phyloP scores from a whole-genome alignment of 2,797 vertebrate genomes.

The Cynodonichthys magdalenae region DNA sequence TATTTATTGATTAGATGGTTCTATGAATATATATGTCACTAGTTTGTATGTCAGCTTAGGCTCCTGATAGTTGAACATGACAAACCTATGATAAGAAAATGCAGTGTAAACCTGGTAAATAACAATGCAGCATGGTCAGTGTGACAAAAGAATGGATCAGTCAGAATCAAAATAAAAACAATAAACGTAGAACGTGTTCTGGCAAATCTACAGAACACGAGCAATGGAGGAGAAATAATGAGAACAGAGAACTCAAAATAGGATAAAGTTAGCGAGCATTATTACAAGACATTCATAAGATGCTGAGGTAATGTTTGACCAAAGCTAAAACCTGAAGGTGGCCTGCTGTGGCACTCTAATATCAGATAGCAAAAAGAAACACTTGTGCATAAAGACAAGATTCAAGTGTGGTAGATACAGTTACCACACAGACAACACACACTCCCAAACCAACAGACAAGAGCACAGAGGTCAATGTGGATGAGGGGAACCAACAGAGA shows the following conservation, averaged over 20 bases:
- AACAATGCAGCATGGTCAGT: background rate
- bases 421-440: conserved; percentile 23
- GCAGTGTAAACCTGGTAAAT: background rate
- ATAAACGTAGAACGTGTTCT: background rate
- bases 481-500: conserved; percentile 35
- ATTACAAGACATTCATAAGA: background rate
- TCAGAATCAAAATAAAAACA: background rate
- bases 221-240: background rate
- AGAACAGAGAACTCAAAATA: background rate
- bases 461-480: conserved; percentile 45
- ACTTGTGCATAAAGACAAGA: conserved; percentile 1
- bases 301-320: background rate
- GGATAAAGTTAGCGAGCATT: background rate
- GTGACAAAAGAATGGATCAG: background rate
- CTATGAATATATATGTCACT: too few species aligned
- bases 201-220: background rate
- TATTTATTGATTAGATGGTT: too few species aligned
- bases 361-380: background rate
- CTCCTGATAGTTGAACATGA: too few species aligned
- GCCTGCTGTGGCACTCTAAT: background rate
- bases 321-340: background rate
- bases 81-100: background rate
- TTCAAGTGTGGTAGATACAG: background rate
- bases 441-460: conserved; percentile 44
- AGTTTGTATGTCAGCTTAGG: too few species aligned